Conservation (phyloP, 1,140 invertebrate genomes). For the Leguminivora glycinivorella region DNA sequence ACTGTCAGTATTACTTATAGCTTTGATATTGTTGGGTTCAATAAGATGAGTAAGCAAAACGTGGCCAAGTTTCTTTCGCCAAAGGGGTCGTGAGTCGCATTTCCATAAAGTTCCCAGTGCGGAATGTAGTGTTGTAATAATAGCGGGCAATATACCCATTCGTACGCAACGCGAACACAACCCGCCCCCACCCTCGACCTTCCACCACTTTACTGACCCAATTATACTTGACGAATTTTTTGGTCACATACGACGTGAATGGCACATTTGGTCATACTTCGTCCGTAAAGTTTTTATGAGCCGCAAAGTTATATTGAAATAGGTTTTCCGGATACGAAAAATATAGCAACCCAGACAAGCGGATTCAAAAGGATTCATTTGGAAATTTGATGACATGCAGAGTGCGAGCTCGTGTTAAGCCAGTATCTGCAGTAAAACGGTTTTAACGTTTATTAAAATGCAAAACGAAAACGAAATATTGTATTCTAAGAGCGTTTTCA, state of each 20-base stretch:
- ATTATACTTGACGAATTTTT: conserved; percentile 48
- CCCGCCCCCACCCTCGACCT: conserved; percentile 42
- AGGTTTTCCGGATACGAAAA: neutral
- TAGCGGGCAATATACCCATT: conserved; percentile 57
- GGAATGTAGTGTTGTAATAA: conserved; percentile 65
- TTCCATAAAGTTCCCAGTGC: conserved; percentile 65
- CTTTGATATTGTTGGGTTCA: conserved; percentile 15
- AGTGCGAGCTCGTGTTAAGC: too few species aligned
- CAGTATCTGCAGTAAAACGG: too few species aligned
- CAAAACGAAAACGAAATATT: too few species aligned
- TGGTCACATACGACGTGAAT: conserved; percentile 25
- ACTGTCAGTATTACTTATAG: neutral
- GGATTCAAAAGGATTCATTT: conserved; percentile 15
- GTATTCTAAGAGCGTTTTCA: too few species aligned
- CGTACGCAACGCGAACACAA: conserved; percentile 54
- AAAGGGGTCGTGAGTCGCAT: conserved; percentile 63
- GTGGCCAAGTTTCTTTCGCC: conserved; percentile 62
- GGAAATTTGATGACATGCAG: conserved; percentile 5
- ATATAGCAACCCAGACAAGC: neutral
- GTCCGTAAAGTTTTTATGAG: conserved; percentile 21
- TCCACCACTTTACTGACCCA: conserved; percentile 66
- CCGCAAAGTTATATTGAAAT: conserved; percentile 17
- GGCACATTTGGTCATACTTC: conserved; percentile 11
- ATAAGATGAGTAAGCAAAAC: conserved; percentile 48
- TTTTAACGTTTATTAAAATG: too few species aligned